Conservation (phyloP, 2,797 vertebrate genomes). For the Phoebastria nigripes region DNA sequence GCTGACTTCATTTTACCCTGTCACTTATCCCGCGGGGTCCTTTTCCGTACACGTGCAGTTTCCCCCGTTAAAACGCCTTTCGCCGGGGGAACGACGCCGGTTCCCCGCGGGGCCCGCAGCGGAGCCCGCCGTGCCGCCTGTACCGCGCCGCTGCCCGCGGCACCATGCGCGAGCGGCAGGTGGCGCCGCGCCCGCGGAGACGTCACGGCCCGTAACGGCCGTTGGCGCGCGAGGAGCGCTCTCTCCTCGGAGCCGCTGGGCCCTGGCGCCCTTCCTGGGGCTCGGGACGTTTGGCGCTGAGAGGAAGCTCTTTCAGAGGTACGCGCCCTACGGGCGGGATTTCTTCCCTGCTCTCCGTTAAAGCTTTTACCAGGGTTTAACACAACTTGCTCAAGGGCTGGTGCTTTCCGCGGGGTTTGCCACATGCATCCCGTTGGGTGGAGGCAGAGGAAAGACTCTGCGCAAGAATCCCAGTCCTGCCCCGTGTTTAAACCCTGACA, state of each 20-base stretch:
- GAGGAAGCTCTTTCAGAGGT: neutral
- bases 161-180: neutral
- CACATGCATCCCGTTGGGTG: accelerated
- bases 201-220: neutral
- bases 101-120: neutral
- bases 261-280: accelerated
- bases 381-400: too few relatives aligned
- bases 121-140: neutral
- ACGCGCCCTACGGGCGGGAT: accelerated
- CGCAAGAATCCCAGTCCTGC: neutral
- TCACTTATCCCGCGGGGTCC: neutral
- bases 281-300: accelerated
- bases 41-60: accelerated
- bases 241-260: neutral
- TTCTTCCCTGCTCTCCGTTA: neutral
- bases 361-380: neutral
- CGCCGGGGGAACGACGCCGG: accelerated
- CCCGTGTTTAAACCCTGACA: accelerated
- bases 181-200: too few relatives aligned
- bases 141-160: neutral
- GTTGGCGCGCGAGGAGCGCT: neutral
- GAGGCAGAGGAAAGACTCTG: neutral
- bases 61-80: too few relatives aligned
- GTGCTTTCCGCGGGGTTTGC: neutral
- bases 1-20: neutral